Evolutionary conservation across 2,888 invertebrate species (phyloP), one percentile per base, ranked within the genome.

Genomic region (Agrilus cyanescens): DNA sequence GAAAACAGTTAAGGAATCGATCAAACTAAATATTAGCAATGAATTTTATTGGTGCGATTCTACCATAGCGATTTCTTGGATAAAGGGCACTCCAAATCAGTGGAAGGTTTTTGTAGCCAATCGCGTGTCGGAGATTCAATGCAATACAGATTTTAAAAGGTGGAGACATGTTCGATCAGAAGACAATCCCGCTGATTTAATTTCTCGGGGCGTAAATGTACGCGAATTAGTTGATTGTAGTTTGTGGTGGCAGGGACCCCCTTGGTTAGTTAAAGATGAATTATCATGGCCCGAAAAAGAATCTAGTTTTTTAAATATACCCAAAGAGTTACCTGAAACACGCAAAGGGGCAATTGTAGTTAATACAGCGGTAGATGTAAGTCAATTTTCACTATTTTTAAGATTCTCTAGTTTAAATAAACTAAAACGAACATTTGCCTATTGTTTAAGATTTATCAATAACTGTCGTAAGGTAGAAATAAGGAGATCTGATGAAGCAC

Each of bases 131-230:
- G 45, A 53, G 18, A 56, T 60, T 12, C 56, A 57, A 38, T 45
- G 47, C 6, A n/a, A 39, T 8, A 43, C 52, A 18, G 47, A 52
- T 10, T 14, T 40, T 2, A 40, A 38, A 3, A 38, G 38, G n/a
- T 60, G 57, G 57, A 38, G 37, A 31, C 53, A 59, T 40, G 55
- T 58, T n/a, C n/a, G n/a, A 39, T 42, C n/a, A 10, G 16, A 31
- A n/a, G n/a, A n/a, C n/a, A n/a, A n/a, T n/a, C n/a, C n/a, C n/a
- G n/a, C n/a, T n/a, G n/a, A n/a, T n/a, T n/a, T n/a, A n/a, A n/a
- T n/a, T n/a, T n/a, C n/a, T n/a, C n/a, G n/a, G n/a, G n/a, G n/a
- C n/a, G n/a, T n/a, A n/a, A n/a, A n/a, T n/a, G n/a, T n/a, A n/a
- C n/a, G n/a, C n/a, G n/a, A n/a, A n/a, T n/a, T n/a, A n/a, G n/a